Conservation (phyloP, 2,888 invertebrate species). For the Hirtodrosophila cameraria region DNA sequence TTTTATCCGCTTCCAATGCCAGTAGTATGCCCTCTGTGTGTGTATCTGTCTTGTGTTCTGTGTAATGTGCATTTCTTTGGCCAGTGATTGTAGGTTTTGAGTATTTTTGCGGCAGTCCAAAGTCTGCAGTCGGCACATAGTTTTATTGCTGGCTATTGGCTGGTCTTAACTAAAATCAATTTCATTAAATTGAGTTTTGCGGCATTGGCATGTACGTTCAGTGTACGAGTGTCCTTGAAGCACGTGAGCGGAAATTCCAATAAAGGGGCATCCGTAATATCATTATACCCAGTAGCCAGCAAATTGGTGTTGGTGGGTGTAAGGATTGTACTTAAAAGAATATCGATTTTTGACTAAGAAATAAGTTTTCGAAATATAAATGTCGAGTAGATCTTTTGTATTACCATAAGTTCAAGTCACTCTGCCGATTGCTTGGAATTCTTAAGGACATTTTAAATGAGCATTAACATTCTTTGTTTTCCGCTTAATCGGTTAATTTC, state of each 20-base stretch:
- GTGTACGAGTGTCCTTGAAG: conserved; percentile 34
- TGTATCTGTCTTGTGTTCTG: not conserved
- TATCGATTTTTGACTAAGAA: too few species aligned
- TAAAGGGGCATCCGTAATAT: conserved; percentile 16
- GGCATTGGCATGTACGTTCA: conserved; percentile 50
- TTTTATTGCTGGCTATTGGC: conserved; percentile 43
- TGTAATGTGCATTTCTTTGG: conserved; percentile 6
- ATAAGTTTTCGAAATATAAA: too few species aligned
- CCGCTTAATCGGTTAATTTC: too few species aligned
- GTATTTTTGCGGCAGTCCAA: conserved; percentile 21
- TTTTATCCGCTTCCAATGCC: not conserved
- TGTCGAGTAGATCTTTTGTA: too few species aligned
- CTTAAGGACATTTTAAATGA: too few species aligned
- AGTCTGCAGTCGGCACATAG: conserved; percentile 45
- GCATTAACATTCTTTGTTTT: too few species aligned
- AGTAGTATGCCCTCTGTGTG: not conserved
- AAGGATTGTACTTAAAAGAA: too few species aligned
- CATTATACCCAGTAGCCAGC: not conserved
- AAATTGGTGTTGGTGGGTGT: too few species aligned
- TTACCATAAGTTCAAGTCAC: too few species aligned
- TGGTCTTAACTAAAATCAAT: conserved; percentile 60
- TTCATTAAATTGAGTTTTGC: conserved; percentile 57
- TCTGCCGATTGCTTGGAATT: too few species aligned
- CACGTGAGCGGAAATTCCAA: conserved; percentile 35
- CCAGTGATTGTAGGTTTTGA: conserved; percentile 18